A percentile compares a stretch with the other conserved stretches of the same genome.
phyloP scores from a whole-genome alignment of 1,140 invertebrate species.

The Sarcophaga bullata region DNA sequence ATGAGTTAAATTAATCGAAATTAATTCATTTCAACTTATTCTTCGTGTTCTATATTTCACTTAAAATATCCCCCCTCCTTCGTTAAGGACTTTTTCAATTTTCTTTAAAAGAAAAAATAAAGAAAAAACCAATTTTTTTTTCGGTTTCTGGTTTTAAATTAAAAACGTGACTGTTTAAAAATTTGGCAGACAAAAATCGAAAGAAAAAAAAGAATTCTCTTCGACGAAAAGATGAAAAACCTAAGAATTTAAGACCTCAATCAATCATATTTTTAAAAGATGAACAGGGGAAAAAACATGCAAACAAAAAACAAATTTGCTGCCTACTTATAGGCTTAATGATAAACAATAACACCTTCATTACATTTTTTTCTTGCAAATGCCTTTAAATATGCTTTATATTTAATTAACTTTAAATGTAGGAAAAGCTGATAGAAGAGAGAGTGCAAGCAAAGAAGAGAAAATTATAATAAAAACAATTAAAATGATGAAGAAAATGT shows the following conservation, averaged over 20 bases:
- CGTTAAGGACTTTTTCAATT: no score
- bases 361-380: neutral
- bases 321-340: neutral
- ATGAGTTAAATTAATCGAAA: no score
- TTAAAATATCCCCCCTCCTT: no score
- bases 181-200: neutral
- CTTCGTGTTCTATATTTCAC: no score
- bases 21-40: no score
- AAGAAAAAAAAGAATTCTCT: neutral
- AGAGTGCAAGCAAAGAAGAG: neutral
- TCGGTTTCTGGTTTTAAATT: neutral
- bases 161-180: constrained; percentile 12
- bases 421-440: neutral
- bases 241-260: neutral
- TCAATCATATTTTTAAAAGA: constrained; percentile 9
- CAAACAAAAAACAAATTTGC: neutral
- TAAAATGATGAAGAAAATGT: neutral
- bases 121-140: no score
- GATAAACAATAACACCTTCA: neutral
- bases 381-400: neutral
- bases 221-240: neutral
- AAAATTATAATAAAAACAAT: neutral
- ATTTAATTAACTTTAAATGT: neutral
- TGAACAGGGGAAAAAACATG: neutral
- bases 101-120: no score